These are phyloP conservation scores for Meleagris gallopavo DNA, from an alignment of 2,113 vertebrate genomes.

Conservation along the genomic window DNA sequence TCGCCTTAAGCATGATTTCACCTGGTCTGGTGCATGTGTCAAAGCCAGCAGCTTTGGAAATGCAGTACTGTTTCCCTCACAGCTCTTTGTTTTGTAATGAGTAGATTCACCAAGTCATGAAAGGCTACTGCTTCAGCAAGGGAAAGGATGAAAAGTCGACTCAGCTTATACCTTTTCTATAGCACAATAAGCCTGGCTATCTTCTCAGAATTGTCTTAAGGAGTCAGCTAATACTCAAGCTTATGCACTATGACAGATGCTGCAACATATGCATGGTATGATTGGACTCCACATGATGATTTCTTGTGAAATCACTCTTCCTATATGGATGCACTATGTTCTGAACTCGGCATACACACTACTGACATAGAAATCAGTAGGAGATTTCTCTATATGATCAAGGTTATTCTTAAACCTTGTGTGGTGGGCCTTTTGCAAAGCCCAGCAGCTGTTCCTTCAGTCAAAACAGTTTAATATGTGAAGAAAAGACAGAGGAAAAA, in stretches of 20 bases:
- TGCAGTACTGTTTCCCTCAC: not conserved
- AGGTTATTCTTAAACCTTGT: not conserved
- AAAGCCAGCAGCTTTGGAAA: slow-evolving; percentile 36
- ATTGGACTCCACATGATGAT: fast-evolving
- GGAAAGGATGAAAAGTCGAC: not conserved
- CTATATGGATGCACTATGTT: not conserved
- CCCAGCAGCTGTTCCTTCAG: fast-evolving
- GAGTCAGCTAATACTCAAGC: not conserved
- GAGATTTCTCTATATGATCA: not conserved
- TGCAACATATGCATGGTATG: not conserved
- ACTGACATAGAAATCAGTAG: not conserved
- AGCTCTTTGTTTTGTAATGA: not conserved
- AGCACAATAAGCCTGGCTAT: not conserved
- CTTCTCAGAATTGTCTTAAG: not conserved
- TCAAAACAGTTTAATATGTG: not conserved
- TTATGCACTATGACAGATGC: not conserved
- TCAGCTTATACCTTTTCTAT: not conserved
- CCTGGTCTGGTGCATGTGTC: not conserved
- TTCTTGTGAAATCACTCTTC: not conserved
- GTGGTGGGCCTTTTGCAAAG: not conserved
- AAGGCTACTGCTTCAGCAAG: not conserved
- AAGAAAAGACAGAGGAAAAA: not conserved
- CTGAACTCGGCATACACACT: not conserved
- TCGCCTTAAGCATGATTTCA: not conserved
- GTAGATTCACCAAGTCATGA: not conserved